Percentiles rank a stretch among this genome's conserved stretches.
Conservation (phyloP, 2,113 vertebrate species). For the Pygoscelis adeliae region DNA sequence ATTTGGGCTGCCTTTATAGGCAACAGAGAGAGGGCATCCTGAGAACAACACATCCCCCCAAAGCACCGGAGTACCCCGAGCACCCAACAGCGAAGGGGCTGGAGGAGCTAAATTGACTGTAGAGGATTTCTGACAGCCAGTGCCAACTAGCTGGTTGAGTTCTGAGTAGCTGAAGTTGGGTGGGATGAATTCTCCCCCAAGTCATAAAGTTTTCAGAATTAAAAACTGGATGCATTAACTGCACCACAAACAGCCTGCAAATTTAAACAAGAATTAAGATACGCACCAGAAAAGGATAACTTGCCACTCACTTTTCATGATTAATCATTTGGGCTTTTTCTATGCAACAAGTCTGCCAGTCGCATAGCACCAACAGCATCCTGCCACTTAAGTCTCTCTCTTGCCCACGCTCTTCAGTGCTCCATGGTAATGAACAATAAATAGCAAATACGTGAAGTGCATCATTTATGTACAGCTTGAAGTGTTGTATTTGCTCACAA, state of each 20-base stretch:
- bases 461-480: rapidly evolving
- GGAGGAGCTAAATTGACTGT: background rate
- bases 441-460: background rate
- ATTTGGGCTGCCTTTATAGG: background rate
- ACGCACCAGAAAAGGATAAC: background rate
- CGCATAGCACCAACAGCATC: background rate
- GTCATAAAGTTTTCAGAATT: background rate
- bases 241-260: background rate
- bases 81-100: background rate
- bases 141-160: background rate
- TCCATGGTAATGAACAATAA: background rate
- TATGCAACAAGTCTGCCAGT: background rate
- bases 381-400: background rate
- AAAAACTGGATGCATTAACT: background rate
- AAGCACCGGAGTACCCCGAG: background rate
- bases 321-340: background rate
- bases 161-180: background rate
- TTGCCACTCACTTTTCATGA: background rate
- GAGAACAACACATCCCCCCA: background rate
- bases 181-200: background rate
- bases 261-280: background rate
- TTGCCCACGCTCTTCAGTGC: rapidly evolving
- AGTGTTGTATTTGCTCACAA: rapidly evolving
- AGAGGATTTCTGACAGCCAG: background rate
- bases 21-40: background rate